phyloP scores from a whole-genome alignment of 2,797 vertebrate genomes.

The Heliangelus exortis region DNA sequence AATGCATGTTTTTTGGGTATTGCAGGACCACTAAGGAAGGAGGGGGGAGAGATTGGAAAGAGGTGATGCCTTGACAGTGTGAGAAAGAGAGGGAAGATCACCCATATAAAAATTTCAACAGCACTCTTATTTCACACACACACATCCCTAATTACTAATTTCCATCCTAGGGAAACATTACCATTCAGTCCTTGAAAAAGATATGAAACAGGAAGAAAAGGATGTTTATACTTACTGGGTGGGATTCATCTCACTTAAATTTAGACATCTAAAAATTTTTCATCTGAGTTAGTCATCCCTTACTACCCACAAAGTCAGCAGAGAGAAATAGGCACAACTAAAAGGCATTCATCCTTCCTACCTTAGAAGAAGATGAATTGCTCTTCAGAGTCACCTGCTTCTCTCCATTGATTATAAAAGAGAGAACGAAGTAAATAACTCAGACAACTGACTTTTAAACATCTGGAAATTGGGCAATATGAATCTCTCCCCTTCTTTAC shows the following conservation, averaged over 20 bases:
- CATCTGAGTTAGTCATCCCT: conserved; percentile 29
- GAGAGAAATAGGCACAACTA: conserved; percentile 30
- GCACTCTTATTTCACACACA: not conserved
- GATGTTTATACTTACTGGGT: not conserved
- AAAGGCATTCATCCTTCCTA: conserved; percentile 28
- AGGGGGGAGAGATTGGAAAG: not conserved
- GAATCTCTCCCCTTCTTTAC: not conserved
- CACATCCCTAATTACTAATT: not conserved
- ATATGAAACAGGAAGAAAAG: not conserved
- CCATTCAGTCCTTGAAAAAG: not conserved
- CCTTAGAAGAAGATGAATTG: conserved; percentile 3
- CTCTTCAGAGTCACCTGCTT: conserved; percentile 12
- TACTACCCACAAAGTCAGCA: not conserved
- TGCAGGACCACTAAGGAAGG: not conserved
- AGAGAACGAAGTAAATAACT: conserved; percentile 13
- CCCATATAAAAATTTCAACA: not conserved
- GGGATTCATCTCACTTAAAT: conserved; percentile 40
- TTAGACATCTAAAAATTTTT: conserved; percentile 39
- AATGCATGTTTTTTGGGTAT: not conserved
- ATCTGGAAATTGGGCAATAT: not conserved
- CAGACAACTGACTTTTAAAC: not conserved
- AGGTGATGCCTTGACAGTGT: not conserved
- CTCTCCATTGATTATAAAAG: conserved; percentile 26
- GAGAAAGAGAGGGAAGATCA: not conserved
- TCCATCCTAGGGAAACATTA: not conserved